Base-by-base conservation (phyloP, 2,888 invertebrate species). In the Athalia circularis region DNA sequence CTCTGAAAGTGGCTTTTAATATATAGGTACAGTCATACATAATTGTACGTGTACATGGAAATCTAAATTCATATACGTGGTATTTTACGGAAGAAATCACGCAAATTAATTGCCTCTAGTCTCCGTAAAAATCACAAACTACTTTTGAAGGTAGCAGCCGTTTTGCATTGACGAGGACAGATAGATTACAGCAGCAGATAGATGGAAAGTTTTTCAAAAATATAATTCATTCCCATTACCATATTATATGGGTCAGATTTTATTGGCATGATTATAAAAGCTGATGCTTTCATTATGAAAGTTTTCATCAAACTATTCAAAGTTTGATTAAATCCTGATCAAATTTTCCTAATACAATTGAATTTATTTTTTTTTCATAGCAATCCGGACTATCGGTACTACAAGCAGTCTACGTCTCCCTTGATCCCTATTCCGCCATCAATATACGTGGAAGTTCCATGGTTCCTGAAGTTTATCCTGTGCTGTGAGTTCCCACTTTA, bases 401-500 rank as follows among this genome's bases (percentile, higher is more conserved):
- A 97, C 91, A 98, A 98, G 90, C 92, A 94, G 65, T 95, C 95
- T 3, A 98, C 97, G 67, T 97, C 97, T 79, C 97, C 97, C 0
- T 90, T 98, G 85, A 96, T 98, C 88, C 97, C 97, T 5, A 94
- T 98, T 80, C 97, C 97, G 7, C 96, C 97, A 0, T 93, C 95
- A 1, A 94, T 97, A 65, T 98, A 97, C 90, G 94, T 94, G n/a
- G 96, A 96, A 88, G 95, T 97, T 62, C 97, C 97, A 0, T 92
- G 93, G 86, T 95, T 95, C 82, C 90, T 98, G 70, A 97, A 97
- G 90, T 96, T 94, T 87, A 92, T 96, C 29, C 89, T 97, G 67
- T 97, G 97, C 90, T 97, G 97, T 87, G 98, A 98, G 89, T 97
- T 94, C 86, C 97, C 97, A 0, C 92, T 97, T 79, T 98, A 98